Evolutionary conservation across 2,113 vertebrate genomes (phyloP).

Genomic region (Myxocyprinus asiaticus): DNA sequence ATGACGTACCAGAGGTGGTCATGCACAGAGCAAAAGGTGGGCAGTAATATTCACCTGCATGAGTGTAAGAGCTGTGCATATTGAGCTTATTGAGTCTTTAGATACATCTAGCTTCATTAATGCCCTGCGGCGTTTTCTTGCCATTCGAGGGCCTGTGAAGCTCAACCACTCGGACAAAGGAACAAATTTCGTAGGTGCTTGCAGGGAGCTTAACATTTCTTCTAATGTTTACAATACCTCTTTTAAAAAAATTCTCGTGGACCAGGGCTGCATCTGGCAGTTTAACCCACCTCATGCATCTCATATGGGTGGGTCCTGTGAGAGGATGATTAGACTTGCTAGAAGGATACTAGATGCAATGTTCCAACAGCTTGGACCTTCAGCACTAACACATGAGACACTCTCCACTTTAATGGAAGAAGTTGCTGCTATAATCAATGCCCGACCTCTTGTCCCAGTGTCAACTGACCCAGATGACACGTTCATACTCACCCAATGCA

Average conservation of each 20-base stretch:
- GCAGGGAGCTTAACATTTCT: slow-evolving; percentile 11
- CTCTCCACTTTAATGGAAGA: neutral
- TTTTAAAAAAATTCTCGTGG: neutral
- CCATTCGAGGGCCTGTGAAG: slow-evolving; percentile 1
- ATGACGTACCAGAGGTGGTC: slow-evolving; percentile 30
- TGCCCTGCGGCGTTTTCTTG: slow-evolving; percentile 16
- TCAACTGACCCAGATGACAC: neutral
- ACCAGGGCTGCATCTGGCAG: neutral
- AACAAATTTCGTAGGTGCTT: slow-evolving; percentile 1
- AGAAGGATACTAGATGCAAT: slow-evolving; percentile 10
- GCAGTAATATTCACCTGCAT: slow-evolving; percentile 47
- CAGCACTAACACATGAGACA: neutral
- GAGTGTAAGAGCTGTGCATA: slow-evolving; percentile 39
- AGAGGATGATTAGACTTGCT: slow-evolving; percentile 11
- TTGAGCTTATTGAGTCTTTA: slow-evolving; percentile 38
- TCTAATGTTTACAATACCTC: slow-evolving; percentile 1
- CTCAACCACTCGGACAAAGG: slow-evolving; percentile 1
- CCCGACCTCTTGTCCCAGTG: neutral
- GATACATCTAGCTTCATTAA: slow-evolving; percentile 41
- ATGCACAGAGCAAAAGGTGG: slow-evolving; percentile 43
- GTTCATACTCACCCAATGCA: slow-evolving; percentile 1
- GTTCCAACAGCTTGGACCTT: slow-evolving; percentile 4
- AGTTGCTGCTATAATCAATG: neutral
- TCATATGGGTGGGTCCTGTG: slow-evolving; percentile 5
- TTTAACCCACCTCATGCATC: slow-evolving; percentile 12